Percentiles rank a stretch among this genome's conserved stretches.
Evolutionary conservation across 2,113 vertebrate species (phyloP).

Genomic region (Cranoglanis bouderius): DNA sequence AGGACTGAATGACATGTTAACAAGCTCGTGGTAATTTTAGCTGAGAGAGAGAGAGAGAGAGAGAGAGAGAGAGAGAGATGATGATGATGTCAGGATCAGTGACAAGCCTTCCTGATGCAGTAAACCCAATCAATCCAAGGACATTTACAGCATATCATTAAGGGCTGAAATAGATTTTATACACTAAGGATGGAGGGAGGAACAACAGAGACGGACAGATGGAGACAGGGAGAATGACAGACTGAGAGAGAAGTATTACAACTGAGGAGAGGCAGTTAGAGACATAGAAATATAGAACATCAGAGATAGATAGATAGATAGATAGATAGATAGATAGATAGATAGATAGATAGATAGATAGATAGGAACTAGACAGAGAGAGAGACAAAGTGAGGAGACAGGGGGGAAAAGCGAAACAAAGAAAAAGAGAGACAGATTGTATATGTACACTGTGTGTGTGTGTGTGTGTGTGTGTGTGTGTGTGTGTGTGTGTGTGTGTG

Average conservation of each 20-base stretch:
- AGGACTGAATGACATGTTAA: not conserved
- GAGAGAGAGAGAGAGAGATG: not conserved
- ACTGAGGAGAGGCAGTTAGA: not conserved
- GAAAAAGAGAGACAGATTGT: conserved; percentile 28
- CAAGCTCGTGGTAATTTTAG: not conserved
- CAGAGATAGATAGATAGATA: not conserved
- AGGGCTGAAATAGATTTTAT: not conserved
- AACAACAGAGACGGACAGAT: not conserved
- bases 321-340: not conserved
- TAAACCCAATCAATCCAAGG: not conserved
- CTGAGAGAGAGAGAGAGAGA: not conserved
- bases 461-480: conserved; percentile 50
- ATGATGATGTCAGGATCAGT: not conserved
- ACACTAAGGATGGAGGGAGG: not conserved
- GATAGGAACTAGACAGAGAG: not conserved
- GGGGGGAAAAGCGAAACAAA: not conserved
- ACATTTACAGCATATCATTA: not conserved
- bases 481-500: conserved; percentile 50
- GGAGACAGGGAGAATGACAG: not conserved
- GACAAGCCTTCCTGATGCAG: not conserved
- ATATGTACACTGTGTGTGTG: not conserved
- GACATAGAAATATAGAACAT: not conserved
- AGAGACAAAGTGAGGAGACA: too few species aligned
- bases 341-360: not conserved
- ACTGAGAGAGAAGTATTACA: not conserved